These are phyloP conservation scores for Leucoma salicis DNA, from an alignment of 2,888 invertebrate species.

Conservation along the genomic window DNA sequence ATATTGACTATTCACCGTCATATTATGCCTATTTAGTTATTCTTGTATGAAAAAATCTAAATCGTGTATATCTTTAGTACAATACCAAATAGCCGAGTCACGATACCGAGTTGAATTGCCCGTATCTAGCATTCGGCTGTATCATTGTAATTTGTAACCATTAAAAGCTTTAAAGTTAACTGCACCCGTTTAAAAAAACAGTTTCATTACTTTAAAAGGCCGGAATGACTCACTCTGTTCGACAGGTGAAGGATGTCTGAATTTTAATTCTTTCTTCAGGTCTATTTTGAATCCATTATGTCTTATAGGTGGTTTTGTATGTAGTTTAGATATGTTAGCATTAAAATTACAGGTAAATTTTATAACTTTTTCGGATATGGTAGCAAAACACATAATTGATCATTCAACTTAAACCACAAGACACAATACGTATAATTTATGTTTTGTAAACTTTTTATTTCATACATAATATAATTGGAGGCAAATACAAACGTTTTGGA, in stretches of 20 bases:
- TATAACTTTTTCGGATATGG: no score
- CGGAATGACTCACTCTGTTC: slow-evolving; percentile 41
- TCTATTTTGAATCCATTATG: no score
- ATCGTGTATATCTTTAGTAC: neutral
- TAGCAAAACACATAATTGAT: no score
- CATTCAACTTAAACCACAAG: no score
- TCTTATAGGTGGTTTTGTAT: neutral
- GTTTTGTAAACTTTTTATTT: no score
- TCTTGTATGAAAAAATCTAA: neutral
- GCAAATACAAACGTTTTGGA: no score
- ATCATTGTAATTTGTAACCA: slow-evolving; percentile 19
- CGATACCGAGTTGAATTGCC: slow-evolving; percentile 1
- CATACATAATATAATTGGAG: no score
- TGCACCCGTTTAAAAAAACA: slow-evolving; percentile 29
- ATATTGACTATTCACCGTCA: no score
- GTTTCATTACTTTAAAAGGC: slow-evolving; percentile 52
- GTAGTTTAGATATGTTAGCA: neutral
- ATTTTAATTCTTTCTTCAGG: no score
- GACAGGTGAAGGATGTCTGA: slow-evolving; percentile 11
- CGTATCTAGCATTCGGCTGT: slow-evolving; percentile 13
- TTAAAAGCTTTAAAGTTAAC: slow-evolving; percentile 22
- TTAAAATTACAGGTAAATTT: no score
- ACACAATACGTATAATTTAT: no score
- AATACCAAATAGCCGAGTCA: neutral
- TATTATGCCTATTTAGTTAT: neutral